Evolutionary conservation across 1,140 invertebrate species (phyloP), one percentile per base, ranked within the genome.

Genomic region (Camponotus vicinus): DNA sequence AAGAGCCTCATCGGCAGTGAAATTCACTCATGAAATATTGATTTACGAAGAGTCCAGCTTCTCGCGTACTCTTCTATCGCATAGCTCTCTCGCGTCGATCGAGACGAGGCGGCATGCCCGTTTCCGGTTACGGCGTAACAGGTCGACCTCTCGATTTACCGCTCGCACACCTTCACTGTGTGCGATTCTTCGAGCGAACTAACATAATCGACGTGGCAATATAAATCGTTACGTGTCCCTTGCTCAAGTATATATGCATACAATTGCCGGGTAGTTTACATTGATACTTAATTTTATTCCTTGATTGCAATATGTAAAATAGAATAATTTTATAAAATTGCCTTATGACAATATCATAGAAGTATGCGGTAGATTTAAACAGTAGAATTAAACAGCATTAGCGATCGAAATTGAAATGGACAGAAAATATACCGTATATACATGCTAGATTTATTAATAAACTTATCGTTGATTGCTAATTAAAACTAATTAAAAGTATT

Each of bases 61-160:
- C 49, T 3, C 69, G 7, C 11, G 34, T 42, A 45, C 49, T 78
- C 49, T 27, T 83, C 57, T 63, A 34, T 57, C 49, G 42, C 3
- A 13, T 11, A 42, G 18, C 70, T 76, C 63, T 79, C 66, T 42
- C 21, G 52, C 18, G n/a, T 42, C 45, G 45, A 57, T 37, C 40
- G 32, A 32, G 77, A 78, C 7, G 8, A 37, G 32, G 6, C 6
- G 55, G 8, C 27, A 69, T 13, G 27, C 9, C n/a, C 21, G 40
- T 75, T 80, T 83, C 52, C 52, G 69, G 52, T 75, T 75, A 83
- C 69, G 40, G 40, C 79, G 40, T 73, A 71, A 83, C 18, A 83
- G 55, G 40, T 82, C 49, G 49, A 80, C 37, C 55, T 61, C 69
- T 83, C 40, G 79, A 82, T n/a, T 70, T 45, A 27, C 1, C 11